A percentile compares a stretch with the other conserved stretches of the same genome.
Evolutionary conservation across 2,113 vertebrate genomes (phyloP).

Genomic region (Melanerpes formicivorus): DNA sequence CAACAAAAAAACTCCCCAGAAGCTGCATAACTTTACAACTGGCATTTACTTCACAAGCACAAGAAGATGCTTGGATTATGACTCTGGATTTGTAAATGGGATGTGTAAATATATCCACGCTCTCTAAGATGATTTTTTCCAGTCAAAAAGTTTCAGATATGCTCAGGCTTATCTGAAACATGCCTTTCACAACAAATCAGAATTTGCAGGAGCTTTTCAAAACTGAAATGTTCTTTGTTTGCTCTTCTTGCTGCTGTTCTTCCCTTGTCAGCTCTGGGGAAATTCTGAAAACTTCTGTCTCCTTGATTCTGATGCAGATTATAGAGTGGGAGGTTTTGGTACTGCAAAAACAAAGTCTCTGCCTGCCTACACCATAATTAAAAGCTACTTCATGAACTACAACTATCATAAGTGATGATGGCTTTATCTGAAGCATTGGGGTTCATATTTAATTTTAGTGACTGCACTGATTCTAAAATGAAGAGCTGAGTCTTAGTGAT

Average conservation of each 20-base stretch:
- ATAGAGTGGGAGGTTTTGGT: slow-evolving; percentile 49
- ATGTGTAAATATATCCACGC: background rate
- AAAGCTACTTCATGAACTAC: slow-evolving; percentile 39
- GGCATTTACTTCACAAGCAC: background rate
- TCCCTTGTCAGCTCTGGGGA: slow-evolving; percentile 6
- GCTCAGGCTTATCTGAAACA: background rate
- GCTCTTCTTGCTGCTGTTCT: slow-evolving; percentile 13
- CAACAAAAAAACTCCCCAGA: background rate
- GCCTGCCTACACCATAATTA: slow-evolving; percentile 45
- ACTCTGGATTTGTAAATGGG: background rate
- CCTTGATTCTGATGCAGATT: slow-evolving; percentile 49
- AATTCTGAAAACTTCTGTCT: slow-evolving; percentile 27
- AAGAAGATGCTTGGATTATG: background rate
- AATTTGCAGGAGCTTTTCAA: slow-evolving; percentile 3
- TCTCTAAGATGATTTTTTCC: background rate
- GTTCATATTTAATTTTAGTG: slow-evolving; percentile 36
- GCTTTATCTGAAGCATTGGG: slow-evolving; percentile 32
- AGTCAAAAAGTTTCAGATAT: background rate
- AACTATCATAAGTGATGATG: slow-evolving; percentile 28
- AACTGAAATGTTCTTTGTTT: slow-evolving; percentile 13
- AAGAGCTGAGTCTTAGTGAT: slow-evolving; percentile 9
- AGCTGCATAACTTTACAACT: background rate
- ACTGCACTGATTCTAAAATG: slow-evolving; percentile 46
- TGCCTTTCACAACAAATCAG: background rate
- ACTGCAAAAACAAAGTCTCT: slow-evolving; percentile 36